A percentile compares a stretch with the other conserved stretches of the same genome.
Evolutionary conservation across 1,140 invertebrate species (phyloP).

Genomic region (Polyergus mexicanus): DNA sequence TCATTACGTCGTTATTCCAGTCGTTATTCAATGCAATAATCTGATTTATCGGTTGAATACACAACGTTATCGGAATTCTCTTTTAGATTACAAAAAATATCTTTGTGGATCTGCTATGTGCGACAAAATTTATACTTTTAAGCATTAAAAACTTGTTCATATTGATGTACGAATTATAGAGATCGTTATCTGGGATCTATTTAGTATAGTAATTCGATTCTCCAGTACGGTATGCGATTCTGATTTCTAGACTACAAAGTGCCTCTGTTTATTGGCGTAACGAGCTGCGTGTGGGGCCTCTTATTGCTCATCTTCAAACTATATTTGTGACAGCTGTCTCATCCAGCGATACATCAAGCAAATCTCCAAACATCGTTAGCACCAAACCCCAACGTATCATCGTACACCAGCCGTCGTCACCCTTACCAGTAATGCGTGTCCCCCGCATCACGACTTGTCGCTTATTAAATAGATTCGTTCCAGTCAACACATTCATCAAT

Average conservation of each 20-base stretch:
- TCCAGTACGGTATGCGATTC: constrained; percentile 87
- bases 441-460: constrained; percentile 85
- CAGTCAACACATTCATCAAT: constrained; percentile 84
- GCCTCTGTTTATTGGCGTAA: constrained; percentile 91
- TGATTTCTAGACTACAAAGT: constrained; percentile 89
- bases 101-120: not conserved
- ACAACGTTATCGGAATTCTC: not conserved
- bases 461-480: constrained; percentile 86
- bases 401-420: constrained; percentile 84
- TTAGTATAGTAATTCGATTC: constrained; percentile 76
- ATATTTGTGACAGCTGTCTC: constrained; percentile 89
- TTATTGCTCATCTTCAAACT: constrained; percentile 90
- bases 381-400: constrained; percentile 85
- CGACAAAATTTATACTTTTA: constrained; percentile 19
- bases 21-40: not conserved
- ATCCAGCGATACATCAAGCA: constrained; percentile 80
- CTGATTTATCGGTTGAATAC: not conserved
- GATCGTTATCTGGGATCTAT: constrained; percentile 74
- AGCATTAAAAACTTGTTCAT: constrained; percentile 2
- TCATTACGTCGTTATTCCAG: too few species aligned
- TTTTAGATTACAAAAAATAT: not conserved
- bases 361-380: constrained; percentile 84
- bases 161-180: constrained; percentile 72
- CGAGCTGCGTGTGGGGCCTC: constrained; percentile 91
- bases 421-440: constrained; percentile 85